Conservation (phyloP, 2,797 vertebrate species). For the Trichosurus vulpecula region DNA sequence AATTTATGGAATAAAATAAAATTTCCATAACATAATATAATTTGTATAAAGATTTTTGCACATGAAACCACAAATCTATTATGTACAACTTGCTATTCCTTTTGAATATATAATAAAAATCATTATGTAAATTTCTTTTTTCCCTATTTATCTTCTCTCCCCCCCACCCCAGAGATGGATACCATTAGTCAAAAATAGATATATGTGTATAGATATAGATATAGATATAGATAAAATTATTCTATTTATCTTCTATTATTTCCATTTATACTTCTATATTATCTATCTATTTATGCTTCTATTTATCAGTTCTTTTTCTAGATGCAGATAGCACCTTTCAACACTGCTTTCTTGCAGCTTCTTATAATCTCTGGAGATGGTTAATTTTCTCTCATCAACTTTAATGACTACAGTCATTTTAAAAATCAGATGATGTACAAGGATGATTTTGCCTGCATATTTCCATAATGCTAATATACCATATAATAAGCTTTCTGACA, state of each 20-base stretch:
- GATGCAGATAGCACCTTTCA: neutral
- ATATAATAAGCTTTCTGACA: slow-evolving; percentile 5
- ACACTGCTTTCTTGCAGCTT: neutral
- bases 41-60: neutral
- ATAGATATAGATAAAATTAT: neutral
- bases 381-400: neutral
- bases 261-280: too few species aligned
- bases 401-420: neutral
- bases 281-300: neutral
- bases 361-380: neutral
- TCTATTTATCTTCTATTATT: neutral
- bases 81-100: neutral
- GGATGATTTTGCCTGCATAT: neutral
- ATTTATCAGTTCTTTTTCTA: neutral
- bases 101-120: neutral
- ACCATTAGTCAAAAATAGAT: neutral
- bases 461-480: neutral
- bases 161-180: neutral
- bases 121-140: neutral
- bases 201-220: too few species aligned
- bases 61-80: neutral
- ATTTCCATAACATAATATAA: neutral
- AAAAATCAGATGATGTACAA: neutral
- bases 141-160: neutral
- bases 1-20: neutral